These are phyloP conservation scores for Oncorhynchus masou DNA, from an alignment of 2,113 vertebrate species.

Conservation along the genomic window DNA sequence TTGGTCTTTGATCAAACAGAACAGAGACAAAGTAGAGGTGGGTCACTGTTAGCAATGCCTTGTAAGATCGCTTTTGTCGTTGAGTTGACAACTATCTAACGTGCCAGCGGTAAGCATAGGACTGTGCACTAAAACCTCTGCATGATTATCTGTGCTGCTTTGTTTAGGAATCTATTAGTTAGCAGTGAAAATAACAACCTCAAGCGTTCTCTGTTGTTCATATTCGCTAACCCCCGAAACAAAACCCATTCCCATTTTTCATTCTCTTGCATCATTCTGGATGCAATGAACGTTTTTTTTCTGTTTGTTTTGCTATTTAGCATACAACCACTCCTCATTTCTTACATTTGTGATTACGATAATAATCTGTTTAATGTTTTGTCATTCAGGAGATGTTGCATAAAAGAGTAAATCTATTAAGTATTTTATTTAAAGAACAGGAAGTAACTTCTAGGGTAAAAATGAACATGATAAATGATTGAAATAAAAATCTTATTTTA, in stretches of 20 bases:
- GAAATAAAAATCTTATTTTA: constrained; percentile 98
- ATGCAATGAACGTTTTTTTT: constrained; percentile 46
- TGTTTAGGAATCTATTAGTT: constrained; percentile 48
- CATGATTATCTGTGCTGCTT: constrained; percentile 59
- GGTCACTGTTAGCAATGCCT: constrained; percentile 47
- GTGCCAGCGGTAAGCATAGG: constrained; percentile 45
- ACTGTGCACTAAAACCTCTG: constrained; percentile 62
- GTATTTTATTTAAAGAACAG: constrained; percentile 92
- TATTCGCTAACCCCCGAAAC: constrained; percentile 48
- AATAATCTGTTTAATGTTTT: constrained; percentile 75
- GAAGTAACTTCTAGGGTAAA: constrained; percentile 75
- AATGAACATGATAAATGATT: constrained; percentile 76
- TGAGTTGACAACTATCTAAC: constrained; percentile 55
- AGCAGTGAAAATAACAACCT: constrained; percentile 45
- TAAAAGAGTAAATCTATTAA: constrained; percentile 82
- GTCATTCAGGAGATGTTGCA: constrained; percentile 89
- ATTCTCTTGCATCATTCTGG: constrained; percentile 66
- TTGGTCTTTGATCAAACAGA: constrained; percentile 16
- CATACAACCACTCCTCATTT: constrained; percentile 79
- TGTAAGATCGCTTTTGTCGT: constrained; percentile 46
- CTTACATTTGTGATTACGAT: constrained; percentile 66
- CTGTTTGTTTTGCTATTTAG: constrained; percentile 41
- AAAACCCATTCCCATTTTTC: constrained; percentile 16
- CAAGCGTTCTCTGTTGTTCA: constrained; percentile 56
- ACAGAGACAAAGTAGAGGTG: neutral